These are phyloP conservation scores for Halcyon badia DNA, from an alignment of 2,797 vertebrate species.

Conservation along the genomic window DNA sequence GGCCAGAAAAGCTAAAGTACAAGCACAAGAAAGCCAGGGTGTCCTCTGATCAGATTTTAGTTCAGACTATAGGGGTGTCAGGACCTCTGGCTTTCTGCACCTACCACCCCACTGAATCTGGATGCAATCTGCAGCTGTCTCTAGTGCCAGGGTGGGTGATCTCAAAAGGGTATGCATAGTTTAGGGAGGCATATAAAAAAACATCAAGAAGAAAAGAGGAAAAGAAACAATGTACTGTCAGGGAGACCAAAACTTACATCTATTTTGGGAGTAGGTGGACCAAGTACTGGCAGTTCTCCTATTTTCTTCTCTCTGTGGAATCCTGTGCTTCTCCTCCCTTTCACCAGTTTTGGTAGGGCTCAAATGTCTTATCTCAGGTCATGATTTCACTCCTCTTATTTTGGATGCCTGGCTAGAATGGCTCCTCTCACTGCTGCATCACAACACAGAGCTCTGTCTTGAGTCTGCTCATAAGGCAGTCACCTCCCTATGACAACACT, in stretches of 20 bases:
- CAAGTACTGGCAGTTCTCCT: background rate
- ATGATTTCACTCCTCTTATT: background rate
- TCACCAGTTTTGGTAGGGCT: background rate
- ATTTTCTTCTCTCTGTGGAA: background rate
- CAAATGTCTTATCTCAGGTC: background rate
- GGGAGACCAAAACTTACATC: background rate
- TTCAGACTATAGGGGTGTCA: background rate
- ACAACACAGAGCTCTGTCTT: background rate
- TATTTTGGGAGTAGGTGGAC: background rate
- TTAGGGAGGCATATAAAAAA: background rate
- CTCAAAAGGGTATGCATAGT: background rate
- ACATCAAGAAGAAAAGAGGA: background rate
- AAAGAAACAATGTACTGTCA: background rate
- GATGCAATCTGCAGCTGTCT: background rate
- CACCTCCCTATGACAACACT: background rate
- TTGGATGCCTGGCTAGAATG: background rate
- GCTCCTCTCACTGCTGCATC: background rate
- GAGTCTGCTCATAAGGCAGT: background rate
- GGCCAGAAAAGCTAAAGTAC: background rate
- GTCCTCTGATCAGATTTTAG: background rate
- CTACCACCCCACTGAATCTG: background rate
- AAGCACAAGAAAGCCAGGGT: background rate
- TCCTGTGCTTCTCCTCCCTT: background rate
- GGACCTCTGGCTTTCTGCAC: background rate
- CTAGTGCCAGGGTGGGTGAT: background rate